Percentiles rank a stretch among this genome's conserved stretches.
phyloP scores from a whole-genome alignment of 2,113 vertebrate genomes.

The Semnornis frantzii region DNA sequence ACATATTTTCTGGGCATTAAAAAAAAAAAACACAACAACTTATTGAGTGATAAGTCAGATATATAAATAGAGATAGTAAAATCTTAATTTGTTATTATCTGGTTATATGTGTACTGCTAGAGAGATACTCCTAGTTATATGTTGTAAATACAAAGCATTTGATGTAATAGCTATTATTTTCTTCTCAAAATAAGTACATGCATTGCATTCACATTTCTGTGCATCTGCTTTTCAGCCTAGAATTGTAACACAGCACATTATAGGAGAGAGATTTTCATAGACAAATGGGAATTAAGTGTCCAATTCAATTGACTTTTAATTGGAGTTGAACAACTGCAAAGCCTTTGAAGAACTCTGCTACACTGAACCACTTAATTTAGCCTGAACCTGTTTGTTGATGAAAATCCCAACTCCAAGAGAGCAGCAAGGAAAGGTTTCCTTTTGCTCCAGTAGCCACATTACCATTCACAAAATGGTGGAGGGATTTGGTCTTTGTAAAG shows the following conservation, averaged over 20 bases:
- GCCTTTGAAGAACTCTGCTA: slow-evolving; percentile 45
- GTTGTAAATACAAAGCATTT: not conserved
- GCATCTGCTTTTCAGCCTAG: not conserved
- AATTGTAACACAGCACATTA: not conserved
- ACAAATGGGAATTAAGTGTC: slow-evolving; percentile 54
- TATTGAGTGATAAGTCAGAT: not conserved
- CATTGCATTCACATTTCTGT: not conserved
- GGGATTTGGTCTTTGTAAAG: not conserved
- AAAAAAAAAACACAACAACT: not conserved
- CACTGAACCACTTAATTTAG: slow-evolving; percentile 32
- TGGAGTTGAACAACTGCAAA: slow-evolving; percentile 25
- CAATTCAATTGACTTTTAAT: slow-evolving; percentile 48
- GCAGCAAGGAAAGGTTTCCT: not conserved
- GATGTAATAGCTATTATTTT: not conserved
- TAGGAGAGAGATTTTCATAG: slow-evolving; percentile 42
- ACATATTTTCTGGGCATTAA: not conserved
- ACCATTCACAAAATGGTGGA: not conserved
- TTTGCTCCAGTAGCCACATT: not conserved
- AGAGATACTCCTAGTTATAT: not conserved
- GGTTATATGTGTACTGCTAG: not conserved
- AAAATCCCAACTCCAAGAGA: not conserved
- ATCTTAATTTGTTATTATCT: not conserved
- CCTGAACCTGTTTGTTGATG: slow-evolving; percentile 24
- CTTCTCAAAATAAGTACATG: not conserved
- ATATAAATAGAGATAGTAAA: not conserved